phyloP scores from a whole-genome alignment of 2,888 invertebrate species.

The Caenorhabditis japonica region DNA sequence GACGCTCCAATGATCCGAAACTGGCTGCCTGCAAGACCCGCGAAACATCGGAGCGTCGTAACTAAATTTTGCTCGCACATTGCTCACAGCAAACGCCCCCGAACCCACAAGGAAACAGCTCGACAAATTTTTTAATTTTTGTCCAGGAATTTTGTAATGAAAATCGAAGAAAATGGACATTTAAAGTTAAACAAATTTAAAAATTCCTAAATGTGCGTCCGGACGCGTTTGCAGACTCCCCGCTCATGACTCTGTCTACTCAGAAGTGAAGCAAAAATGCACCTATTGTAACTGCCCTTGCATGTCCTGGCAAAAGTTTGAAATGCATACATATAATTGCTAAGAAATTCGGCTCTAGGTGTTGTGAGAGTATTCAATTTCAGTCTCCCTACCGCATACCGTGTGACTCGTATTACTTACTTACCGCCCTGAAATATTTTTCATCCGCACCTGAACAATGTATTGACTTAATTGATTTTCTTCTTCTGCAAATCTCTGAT shows the following conservation, averaged over 20 bases:
- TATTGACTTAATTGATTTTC: constrained; percentile 52
- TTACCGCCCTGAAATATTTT: constrained; percentile 25
- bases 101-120: too few relatives aligned
- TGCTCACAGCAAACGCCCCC: too few relatives aligned
- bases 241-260: background rate
- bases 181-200: background rate
- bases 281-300: too few relatives aligned
- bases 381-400: constrained; percentile 9
- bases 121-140: too few relatives aligned
- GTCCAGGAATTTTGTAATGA: background rate
- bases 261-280: constrained; percentile 20
- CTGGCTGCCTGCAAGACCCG: too few relatives aligned
- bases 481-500: constrained; percentile 30
- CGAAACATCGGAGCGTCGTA: too few relatives aligned
- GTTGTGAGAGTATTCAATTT: constrained; percentile 37
- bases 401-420: constrained; percentile 50
- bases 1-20: too few relatives aligned
- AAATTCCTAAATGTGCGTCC: background rate
- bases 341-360: too few relatives aligned
- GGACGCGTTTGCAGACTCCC: background rate
- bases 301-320: too few relatives aligned
- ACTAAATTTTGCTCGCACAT: too few relatives aligned
- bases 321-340: too few relatives aligned
- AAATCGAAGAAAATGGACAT: background rate
- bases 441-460: constrained; percentile 43